Base-by-base conservation (phyloP, 2,888 invertebrate species). In the Pandemis heparana region DNA sequence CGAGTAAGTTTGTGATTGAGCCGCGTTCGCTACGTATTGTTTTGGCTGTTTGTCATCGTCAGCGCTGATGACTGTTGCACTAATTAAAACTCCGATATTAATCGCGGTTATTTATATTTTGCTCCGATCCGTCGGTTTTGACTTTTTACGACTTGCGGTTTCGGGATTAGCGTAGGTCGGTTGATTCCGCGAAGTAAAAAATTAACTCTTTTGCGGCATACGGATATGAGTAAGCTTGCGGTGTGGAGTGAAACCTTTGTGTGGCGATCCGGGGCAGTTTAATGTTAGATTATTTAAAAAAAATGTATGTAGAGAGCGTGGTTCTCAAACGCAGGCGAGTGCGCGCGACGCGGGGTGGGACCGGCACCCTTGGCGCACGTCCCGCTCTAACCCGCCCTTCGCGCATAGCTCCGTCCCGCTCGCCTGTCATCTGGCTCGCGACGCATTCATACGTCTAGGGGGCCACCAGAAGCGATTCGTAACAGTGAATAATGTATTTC, bases 401-500 rank as follows among this genome's bases (percentile, higher is more conserved):
- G 51, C 64, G 74, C 66, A 78, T 88, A 79, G 71, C 75, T 66
- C 87, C 76, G 75, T 84, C 83, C 86, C 87, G 77, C 82, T 80
- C 80, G 75, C 16, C 82, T 87, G 91, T 92, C 92, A 92, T 92
- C 91, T 92, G 93, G 91, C 91, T 66, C 53, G 70, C 56, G 83
- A 83, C 83, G 86, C 87, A 86, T 87, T 90, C 90, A 89, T 87
- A 88, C 84, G 85, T 83, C 85, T 84, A 82, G 89, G 90, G 91
- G 91, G 89, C 86, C 82, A 90, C 91, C 89, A 91, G 89, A 87
- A 89, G 86, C 91, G 89, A 92, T 90, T 92, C 91, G 91, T 89
- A 91, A 92, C 92, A 90, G 89, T 91, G 92, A 90, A 91, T 92
- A 92, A 91, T 92, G 88, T 90, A 89, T 91, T 85, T 82, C 84